These are phyloP conservation scores for Tachuris rubrigastra DNA, from an alignment of 2,113 vertebrate species.

Conservation along the genomic window DNA sequence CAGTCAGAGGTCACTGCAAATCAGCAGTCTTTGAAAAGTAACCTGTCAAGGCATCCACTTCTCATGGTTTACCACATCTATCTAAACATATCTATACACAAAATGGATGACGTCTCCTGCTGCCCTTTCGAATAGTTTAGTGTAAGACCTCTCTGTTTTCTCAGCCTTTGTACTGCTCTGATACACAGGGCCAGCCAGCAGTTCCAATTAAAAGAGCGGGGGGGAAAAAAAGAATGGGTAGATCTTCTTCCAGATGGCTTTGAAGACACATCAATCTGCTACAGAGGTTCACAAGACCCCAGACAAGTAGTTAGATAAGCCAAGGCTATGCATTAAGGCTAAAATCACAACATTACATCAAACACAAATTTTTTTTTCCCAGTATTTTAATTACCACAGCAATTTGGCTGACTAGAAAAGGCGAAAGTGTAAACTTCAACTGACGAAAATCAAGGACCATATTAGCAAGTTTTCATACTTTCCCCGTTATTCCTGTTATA, in stretches of 20 bases:
- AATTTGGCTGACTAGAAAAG: not conserved
- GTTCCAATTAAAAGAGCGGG: constrained; percentile 65
- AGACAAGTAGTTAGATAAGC: constrained; percentile 36
- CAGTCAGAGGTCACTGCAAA: constrained; percentile 66
- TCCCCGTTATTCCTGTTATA: not conserved
- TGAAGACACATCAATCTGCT: constrained; percentile 30
- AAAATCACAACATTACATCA: constrained; percentile 36
- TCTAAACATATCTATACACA: constrained; percentile 59
- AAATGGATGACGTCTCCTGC: constrained; percentile 57
- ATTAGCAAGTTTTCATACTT: not conserved
- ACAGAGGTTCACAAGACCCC: constrained; percentile 45
- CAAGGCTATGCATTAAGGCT: constrained; percentile 36
- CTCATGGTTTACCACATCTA: constrained; percentile 69
- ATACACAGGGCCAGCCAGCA: constrained; percentile 44
- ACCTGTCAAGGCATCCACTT: constrained; percentile 63
- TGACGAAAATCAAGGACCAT: not conserved
- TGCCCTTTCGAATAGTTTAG: constrained; percentile 58
- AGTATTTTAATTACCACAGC: not conserved
- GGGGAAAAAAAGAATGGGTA: not conserved
- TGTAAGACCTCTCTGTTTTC: constrained; percentile 58
- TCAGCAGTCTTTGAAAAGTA: constrained; percentile 67
- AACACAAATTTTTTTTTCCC: constrained; percentile 47
- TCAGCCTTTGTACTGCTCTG: constrained; percentile 59
- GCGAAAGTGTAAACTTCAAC: not conserved
- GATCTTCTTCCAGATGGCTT: constrained; percentile 60